phyloP scores from a whole-genome alignment of 1,140 invertebrate genomes.

The Homarus americanus region DNA sequence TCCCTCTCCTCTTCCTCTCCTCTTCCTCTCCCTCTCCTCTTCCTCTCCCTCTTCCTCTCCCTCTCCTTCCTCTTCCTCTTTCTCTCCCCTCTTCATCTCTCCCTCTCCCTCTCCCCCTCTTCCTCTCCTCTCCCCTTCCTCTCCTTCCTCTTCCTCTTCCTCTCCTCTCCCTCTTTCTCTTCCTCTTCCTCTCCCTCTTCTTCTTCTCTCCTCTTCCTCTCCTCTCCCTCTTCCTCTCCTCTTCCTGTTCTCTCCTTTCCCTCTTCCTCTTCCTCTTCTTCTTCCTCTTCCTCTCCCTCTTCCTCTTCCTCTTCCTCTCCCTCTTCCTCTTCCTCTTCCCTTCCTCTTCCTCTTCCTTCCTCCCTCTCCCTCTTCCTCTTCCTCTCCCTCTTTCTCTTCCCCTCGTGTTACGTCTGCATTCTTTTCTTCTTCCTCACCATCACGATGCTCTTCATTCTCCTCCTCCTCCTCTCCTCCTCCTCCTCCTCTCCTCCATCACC shows the following conservation, averaged over 20 bases:
- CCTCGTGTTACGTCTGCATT: background rate
- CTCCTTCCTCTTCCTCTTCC: no score
- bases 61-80: background rate
- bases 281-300: background rate
- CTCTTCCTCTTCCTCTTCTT: no score
- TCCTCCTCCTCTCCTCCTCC: no score
- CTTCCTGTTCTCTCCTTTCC: no score
- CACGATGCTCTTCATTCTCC: no score
- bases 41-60: no score
- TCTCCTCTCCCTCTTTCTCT: no score
- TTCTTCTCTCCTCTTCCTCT: background rate
- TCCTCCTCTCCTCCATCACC: no score
- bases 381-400: background rate
- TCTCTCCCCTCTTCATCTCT: background rate
- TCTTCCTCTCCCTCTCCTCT: background rate
- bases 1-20: background rate
- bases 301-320: background rate
- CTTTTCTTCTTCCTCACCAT: background rate
- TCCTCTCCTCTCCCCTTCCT: background rate
- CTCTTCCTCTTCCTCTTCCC: background rate
- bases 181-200: background rate
- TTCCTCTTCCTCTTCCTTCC: background rate
- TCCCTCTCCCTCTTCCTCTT: slow-evolving; percentile 4
- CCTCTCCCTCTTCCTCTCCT: background rate
- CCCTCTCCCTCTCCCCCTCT: no score